These are phyloP conservation scores for Odobenus rosmarus DNA, from an alignment of 2,113 vertebrate genomes.

Conservation along the genomic window DNA sequence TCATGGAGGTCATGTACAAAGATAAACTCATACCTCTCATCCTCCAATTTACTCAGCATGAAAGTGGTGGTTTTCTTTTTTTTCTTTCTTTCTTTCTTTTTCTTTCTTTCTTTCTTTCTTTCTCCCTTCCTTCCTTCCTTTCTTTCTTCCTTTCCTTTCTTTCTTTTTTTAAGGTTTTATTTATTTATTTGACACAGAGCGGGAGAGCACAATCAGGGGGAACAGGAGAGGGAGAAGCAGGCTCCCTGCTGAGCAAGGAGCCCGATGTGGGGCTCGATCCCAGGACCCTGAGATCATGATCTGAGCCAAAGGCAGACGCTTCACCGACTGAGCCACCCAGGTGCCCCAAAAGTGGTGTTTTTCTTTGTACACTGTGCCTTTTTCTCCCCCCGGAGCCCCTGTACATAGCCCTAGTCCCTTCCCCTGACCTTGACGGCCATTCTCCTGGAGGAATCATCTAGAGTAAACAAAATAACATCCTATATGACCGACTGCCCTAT, in stretches of 20 bases:
- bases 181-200: background rate
- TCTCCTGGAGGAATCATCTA: background rate
- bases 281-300: background rate
- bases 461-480: background rate
- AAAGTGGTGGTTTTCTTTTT: background rate
- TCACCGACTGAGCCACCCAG: background rate
- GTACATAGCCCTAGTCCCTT: background rate
- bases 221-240: no score
- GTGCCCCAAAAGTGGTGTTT: background rate
- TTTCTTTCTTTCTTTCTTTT: no score
- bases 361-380: background rate
- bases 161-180: background rate
- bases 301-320: background rate
- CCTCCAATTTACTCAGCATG: background rate
- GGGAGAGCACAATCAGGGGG: no score
- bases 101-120: no score
- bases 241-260: no score
- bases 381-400: background rate
- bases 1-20: background rate
- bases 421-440: background rate
- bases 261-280: no score
- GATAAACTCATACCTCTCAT: background rate
- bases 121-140: no score
- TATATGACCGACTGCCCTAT: background rate
- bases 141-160: no score